Percentiles rank a stretch among this genome's conserved stretches.
These are phyloP conservation scores for Macrosiphum euphorbiae DNA, from an alignment of 2,888 invertebrate genomes.

Conservation along the genomic window DNA sequence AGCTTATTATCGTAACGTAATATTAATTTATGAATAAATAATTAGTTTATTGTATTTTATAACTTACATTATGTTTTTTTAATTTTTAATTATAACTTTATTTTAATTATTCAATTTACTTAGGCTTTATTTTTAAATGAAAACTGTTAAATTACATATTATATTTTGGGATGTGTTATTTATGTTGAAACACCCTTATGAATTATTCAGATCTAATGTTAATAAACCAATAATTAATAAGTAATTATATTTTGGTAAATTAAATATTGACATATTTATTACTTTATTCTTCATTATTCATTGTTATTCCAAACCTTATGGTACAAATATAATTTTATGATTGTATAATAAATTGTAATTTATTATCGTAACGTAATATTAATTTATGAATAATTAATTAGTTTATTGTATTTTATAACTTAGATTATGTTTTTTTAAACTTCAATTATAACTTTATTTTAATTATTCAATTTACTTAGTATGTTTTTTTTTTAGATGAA, in stretches of 20 bases:
- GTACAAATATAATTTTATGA: not conserved
- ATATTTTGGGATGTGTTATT: no score
- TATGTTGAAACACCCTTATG: not conserved
- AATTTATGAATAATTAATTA: no score
- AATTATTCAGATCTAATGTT: not conserved
- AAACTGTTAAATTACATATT: not conserved
- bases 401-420: not conserved
- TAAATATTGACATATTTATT: not conserved
- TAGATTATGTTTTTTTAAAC: no score
- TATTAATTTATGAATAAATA: no score
- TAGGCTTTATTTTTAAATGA: not conserved
- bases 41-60: no score
- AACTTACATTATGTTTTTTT: not conserved
- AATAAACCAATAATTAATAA: not conserved
- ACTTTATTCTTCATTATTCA: not conserved
- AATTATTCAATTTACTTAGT: not conserved
- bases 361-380: not conserved
- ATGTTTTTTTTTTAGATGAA: no score
- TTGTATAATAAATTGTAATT: not conserved
- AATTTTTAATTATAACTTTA: no score
- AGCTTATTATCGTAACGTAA: not conserved
- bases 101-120: no score
- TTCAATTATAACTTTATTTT: no score
- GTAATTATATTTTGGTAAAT: not conserved
- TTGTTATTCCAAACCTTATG: not conserved